These are phyloP conservation scores for Stigmatopora nigra DNA, from an alignment of 2,113 vertebrate genomes.

Conservation along the genomic window DNA sequence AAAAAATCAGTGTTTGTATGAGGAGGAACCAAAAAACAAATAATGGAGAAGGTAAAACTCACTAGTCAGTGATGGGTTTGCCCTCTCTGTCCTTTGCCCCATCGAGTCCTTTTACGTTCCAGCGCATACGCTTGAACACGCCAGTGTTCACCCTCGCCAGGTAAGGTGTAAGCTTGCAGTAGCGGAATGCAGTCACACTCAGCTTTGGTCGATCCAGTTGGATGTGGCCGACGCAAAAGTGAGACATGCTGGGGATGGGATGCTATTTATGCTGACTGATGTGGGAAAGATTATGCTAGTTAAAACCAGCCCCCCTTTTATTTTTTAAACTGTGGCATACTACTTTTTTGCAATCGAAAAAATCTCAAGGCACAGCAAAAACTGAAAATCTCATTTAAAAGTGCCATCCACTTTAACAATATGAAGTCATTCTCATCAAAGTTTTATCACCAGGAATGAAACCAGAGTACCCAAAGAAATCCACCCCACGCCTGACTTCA, in stretches of 20 bases:
- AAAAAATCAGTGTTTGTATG: not conserved
- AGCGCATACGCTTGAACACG: slow-evolving; percentile 81
- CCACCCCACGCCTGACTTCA: too few relatives aligned
- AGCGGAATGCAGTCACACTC: slow-evolving; percentile 72
- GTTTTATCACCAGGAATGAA: too few relatives aligned
- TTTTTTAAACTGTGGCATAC: too few relatives aligned
- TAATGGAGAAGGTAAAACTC: slow-evolving; percentile 48
- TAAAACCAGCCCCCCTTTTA: too few relatives aligned
- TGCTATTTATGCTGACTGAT: not conserved
- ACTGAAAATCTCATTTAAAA: too few relatives aligned
- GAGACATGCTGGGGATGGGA: slow-evolving; percentile 62
- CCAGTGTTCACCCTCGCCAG: slow-evolving; percentile 48
- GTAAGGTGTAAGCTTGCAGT: slow-evolving; percentile 67
- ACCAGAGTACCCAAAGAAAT: too few relatives aligned
- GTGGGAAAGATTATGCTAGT: too few relatives aligned
- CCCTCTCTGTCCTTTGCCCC: slow-evolving; percentile 7
- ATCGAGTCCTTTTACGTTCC: slow-evolving; percentile 70
- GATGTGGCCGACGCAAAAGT: slow-evolving; percentile 73
- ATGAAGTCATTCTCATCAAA: too few relatives aligned
- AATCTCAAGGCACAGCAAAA: too few relatives aligned
- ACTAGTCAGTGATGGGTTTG: slow-evolving; percentile 66
- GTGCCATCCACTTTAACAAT: too few relatives aligned
- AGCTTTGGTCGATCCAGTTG: slow-evolving; percentile 60
- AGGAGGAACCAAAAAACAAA: not conserved
- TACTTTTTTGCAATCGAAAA: too few relatives aligned